A percentile compares a stretch with the other conserved stretches of the same genome.
Evolutionary conservation across 2,888 invertebrate genomes (phyloP).

Genomic region (Drosophila subsilvestris): DNA sequence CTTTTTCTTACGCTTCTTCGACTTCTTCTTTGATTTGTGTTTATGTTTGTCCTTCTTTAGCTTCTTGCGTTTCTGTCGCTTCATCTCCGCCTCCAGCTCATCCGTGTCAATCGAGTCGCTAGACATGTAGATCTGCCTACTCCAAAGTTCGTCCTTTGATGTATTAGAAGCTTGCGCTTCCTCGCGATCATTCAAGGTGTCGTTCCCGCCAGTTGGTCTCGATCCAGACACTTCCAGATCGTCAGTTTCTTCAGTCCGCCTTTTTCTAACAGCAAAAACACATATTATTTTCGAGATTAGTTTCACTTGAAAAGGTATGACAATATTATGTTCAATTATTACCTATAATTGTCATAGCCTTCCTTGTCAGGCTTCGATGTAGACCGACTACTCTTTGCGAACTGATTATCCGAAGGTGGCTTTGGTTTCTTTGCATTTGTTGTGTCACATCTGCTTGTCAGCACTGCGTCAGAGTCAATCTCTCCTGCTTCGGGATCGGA

Average conservation of each 20-base stretch:
- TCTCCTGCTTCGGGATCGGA: conserved; percentile 96
- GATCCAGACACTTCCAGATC: conserved; percentile 44
- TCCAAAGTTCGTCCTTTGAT: conserved; percentile 77
- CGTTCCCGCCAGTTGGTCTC: conserved; percentile 40
- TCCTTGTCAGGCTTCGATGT: conserved; percentile 37
- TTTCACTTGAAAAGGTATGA: background rate
- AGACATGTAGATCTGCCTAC: conserved; percentile 69
- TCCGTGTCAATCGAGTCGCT: conserved; percentile 81
- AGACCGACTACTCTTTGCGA: conserved; percentile 42
- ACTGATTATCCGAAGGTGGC: conserved; percentile 53
- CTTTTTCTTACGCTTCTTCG: conserved; percentile 88
- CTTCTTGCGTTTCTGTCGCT: conserved; percentile 85
- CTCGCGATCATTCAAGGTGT: conserved; percentile 51
- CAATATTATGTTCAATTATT: conserved; percentile 17
- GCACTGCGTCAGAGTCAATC: conserved; percentile 86
- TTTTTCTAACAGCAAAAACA: conserved; percentile 53
- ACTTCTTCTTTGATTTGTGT: conserved; percentile 91
- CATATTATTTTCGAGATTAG: background rate
- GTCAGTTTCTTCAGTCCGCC: conserved; percentile 73
- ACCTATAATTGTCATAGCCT: conserved; percentile 73
- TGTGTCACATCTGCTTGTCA: conserved; percentile 6
- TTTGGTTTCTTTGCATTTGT: conserved; percentile 54
- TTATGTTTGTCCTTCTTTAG: conserved; percentile 87
- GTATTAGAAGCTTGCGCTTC: conserved; percentile 43
- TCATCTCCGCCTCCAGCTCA: conserved; percentile 86